Evolutionary conservation across 2,888 invertebrate genomes (phyloP).

Genomic region (Dascillus cervinus): DNA sequence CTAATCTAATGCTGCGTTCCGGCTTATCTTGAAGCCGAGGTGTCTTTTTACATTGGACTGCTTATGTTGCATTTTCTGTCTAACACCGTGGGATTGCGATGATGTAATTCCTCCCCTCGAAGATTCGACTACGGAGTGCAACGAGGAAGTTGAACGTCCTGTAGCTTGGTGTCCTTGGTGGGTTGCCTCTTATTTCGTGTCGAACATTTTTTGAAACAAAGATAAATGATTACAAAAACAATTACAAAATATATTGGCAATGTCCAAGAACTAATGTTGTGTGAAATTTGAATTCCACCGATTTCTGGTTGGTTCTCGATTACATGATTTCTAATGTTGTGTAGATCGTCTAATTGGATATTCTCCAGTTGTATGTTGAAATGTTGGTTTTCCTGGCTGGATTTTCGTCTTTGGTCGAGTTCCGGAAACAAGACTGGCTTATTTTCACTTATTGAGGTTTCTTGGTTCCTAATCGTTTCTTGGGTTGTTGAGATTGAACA

Average conservation of each 20-base stretch:
- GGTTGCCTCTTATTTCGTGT: neutral
- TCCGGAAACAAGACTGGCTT: neutral
- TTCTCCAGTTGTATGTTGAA: neutral
- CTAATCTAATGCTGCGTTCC: too few species aligned
- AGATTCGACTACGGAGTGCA: slow-evolving; percentile 1
- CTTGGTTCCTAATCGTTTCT: neutral
- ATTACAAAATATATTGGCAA: neutral
- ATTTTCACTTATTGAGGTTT: neutral
- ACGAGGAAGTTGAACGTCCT: slow-evolving; percentile 2
- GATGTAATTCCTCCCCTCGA: slow-evolving; percentile 2
- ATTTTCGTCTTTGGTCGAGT: neutral
- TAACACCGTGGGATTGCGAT: too few species aligned
- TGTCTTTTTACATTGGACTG: too few species aligned
- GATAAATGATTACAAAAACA: neutral
- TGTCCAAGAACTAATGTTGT: neutral
- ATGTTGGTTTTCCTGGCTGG: neutral
- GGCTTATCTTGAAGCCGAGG: too few species aligned
- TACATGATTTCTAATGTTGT: neutral
- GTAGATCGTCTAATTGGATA: neutral
- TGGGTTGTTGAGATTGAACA: neutral
- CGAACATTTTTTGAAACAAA: neutral
- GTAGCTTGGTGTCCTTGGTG: neutral
- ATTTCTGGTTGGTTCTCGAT: slow-evolving; percentile 1
- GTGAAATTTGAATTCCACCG: neutral
- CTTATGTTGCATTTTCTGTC: too few species aligned